Evolutionary conservation across 2,797 vertebrate species (phyloP), one percentile per base, ranked within the genome.

Genomic region (Enteromius radiatus): DNA sequence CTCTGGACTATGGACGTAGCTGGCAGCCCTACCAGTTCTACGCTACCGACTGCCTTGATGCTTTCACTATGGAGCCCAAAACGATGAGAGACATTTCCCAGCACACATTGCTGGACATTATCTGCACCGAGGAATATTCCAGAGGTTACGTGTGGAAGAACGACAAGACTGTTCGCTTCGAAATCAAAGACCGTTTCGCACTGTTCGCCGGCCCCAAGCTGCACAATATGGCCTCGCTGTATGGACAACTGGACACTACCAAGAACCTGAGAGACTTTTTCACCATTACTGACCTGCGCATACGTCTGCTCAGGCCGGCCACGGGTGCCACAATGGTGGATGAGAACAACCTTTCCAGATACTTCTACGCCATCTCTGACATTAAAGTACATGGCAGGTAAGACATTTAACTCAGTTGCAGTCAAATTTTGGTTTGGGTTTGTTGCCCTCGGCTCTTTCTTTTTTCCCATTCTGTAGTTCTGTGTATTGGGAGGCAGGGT

Each of bases 11-110:
- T 10, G 98, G 98, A 64, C 94, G 95, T 86, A 96, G 95, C 83
- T 99, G 98, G 98, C 97, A 98, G 87, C 98, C 98, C 26, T 99
- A 99, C 89, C 98, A 99, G 80, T 99, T 98, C 88, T 99, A 99
- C 5, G 98, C 98, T 90, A 97, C 97, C 0, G 98, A 99, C 94
- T 99, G 98, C 91, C 91, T 99, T 89, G 96, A 99, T 2, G 98
- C 97, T 86, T 99, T 99, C 86, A 96, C 96, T 85, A 99, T 99
- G 98, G 98, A 99, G 89, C 95, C 98, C 82, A 98, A 98, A 92
- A 97, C 96, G 0, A 97, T 96, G 87, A 96, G 94, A 90, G 98
- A 99, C 91, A 94, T 99, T 88, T 96, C 97, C 1, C 96, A 98
- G 92, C 94, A 96, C 49, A 97, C 97, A 0, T 95, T 99, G 84